These are phyloP conservation scores for Conus canariensis DNA, from an alignment of 2,888 invertebrate genomes.

Conservation along the genomic window DNA sequence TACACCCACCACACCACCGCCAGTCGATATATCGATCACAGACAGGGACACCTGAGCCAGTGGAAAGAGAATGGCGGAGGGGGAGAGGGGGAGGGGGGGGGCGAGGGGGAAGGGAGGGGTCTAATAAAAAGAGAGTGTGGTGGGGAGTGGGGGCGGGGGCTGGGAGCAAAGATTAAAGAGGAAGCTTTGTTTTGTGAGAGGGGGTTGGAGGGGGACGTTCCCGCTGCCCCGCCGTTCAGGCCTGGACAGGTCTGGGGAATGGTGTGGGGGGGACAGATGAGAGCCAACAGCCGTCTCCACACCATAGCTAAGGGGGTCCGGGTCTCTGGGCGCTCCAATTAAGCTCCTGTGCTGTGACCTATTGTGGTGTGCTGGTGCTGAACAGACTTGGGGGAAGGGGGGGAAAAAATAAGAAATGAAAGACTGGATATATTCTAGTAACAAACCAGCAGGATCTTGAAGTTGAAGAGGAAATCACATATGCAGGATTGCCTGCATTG, in stretches of 20 bases:
- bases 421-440: too few species aligned
- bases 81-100: not conserved
- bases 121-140: not conserved
- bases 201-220: not conserved
- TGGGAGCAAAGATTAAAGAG: conserved; percentile 19
- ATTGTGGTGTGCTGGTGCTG: too few species aligned
- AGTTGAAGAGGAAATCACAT: too few species aligned
- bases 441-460: too few species aligned
- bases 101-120: not conserved
- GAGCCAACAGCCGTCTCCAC: too few species aligned
- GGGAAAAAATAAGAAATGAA: too few species aligned
- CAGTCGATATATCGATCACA: not conserved
- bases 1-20: not conserved
- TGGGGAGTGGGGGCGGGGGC: not conserved
- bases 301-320: too few species aligned
- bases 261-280: too few species aligned
- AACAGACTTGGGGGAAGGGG: too few species aligned
- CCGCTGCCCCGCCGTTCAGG: not conserved
- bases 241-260: not conserved
- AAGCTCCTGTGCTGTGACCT: not conserved
- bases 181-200: not conserved
- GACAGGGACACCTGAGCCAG: not conserved
- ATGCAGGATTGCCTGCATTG: too few species aligned
- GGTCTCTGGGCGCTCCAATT: too few species aligned
- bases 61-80: not conserved